Evolutionary conservation across 2,888 invertebrate species (phyloP).

Genomic region (Notodonta dromedarius): DNA sequence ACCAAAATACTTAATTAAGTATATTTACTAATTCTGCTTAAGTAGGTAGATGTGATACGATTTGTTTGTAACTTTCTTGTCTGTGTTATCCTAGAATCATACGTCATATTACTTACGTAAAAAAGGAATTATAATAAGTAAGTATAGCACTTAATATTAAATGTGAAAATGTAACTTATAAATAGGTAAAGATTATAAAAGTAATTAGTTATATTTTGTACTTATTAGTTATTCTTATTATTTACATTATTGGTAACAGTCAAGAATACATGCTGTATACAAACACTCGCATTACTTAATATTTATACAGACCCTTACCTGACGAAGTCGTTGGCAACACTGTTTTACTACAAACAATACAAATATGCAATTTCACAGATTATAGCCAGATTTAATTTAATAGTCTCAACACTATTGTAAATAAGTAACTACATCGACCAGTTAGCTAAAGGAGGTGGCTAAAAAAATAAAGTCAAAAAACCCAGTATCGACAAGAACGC

Average conservation of each 20-base stretch:
- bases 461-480: too few species aligned
- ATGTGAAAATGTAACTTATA: slow-evolving; percentile 15
- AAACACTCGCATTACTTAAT: slow-evolving; percentile 14
- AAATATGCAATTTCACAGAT: too few species aligned
- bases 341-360: not conserved
- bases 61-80: too few species aligned
- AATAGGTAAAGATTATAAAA: slow-evolving; percentile 14
- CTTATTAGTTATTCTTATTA: slow-evolving; percentile 27
- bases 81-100: not conserved
- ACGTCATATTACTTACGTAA: not conserved
- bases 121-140: not conserved
- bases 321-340: slow-evolving; percentile 17
- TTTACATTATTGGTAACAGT: slow-evolving; percentile 44
- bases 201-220: slow-evolving; percentile 26
- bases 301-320: slow-evolving; percentile 15
- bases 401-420: too few species aligned
- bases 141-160: not conserved
- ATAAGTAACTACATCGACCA: too few species aligned
- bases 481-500: too few species aligned
- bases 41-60: too few species aligned
- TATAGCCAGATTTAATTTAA: too few species aligned
- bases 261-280: slow-evolving; percentile 25
- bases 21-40: too few species aligned
- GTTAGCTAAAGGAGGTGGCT: too few species aligned
- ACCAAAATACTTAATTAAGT: too few species aligned